A percentile compares a stretch with the other conserved stretches of the same genome.
phyloP scores from a whole-genome alignment of 2,797 vertebrate species.

The Parambassis ranga region DNA sequence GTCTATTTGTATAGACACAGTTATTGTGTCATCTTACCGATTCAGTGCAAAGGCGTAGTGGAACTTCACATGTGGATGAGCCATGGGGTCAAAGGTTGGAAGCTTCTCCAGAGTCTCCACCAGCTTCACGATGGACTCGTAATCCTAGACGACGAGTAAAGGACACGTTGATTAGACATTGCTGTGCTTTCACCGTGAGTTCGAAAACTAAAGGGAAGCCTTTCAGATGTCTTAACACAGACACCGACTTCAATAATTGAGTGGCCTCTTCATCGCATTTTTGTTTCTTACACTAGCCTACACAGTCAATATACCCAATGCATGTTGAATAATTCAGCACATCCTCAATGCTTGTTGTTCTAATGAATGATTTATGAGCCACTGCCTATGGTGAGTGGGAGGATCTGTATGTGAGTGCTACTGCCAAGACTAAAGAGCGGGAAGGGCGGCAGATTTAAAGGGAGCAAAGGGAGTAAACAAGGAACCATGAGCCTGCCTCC shows the following conservation, averaged over 20 bases:
- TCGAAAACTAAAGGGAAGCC: no score
- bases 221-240: background rate
- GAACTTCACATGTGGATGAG: constrained; percentile 94
- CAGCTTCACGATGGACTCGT: constrained; percentile 94
- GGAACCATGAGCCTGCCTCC: no score
- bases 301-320: constrained; percentile 26
- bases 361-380: constrained; percentile 68
- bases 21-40: constrained; percentile 83
- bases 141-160: constrained; percentile 82
- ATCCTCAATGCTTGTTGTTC: constrained; percentile 45
- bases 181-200: background rate
- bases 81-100: constrained; percentile 94
- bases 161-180: constrained; percentile 1
- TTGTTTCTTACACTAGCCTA: constrained; percentile 27
- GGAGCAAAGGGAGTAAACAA: no score
- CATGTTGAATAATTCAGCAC: constrained; percentile 72
- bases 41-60: constrained; percentile 97
- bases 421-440: background rate
- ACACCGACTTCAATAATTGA: constrained; percentile 56
- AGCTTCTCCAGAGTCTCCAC: constrained; percentile 96
- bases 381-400: constrained; percentile 38
- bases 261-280: constrained; percentile 27
- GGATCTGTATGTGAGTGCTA: constrained; percentile 22
- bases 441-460: constrained; percentile 43
- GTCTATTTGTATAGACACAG: no score